A percentile compares a stretch with the other conserved stretches of the same genome.
These are phyloP conservation scores for Cerastis leucographa DNA, from an alignment of 2,888 invertebrate species.

Conservation along the genomic window DNA sequence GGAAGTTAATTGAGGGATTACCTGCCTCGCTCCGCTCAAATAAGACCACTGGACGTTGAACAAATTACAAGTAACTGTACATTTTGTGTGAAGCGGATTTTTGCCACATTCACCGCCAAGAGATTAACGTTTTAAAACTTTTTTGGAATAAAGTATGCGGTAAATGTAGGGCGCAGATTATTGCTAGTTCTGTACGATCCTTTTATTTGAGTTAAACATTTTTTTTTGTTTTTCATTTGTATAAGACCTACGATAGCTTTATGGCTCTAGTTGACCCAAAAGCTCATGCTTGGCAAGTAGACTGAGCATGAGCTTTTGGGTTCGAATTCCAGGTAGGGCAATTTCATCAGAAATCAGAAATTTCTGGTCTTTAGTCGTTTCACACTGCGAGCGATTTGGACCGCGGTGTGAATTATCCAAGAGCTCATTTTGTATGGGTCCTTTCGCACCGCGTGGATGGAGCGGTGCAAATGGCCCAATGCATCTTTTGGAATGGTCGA, in stretches of 20 bases:
- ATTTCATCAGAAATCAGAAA: not conserved
- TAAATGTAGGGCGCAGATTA: conserved; percentile 12
- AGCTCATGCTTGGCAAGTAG: too few relatives aligned
- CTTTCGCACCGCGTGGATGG: too few relatives aligned
- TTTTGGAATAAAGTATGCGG: conserved; percentile 1
- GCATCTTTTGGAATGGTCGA: too few relatives aligned
- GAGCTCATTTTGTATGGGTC: too few relatives aligned
- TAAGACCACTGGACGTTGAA: conserved; percentile 55
- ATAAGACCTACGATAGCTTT: not conserved
- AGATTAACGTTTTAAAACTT: conserved; percentile 33
- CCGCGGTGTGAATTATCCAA: too few relatives aligned
- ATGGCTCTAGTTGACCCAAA: not conserved
- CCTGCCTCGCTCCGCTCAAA: conserved; percentile 57
- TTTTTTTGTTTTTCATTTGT: not conserved
- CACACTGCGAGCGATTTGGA: too few relatives aligned
- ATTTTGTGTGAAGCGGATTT: conserved; percentile 47
- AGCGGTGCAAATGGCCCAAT: too few relatives aligned
- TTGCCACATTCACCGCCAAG: conserved; percentile 37
- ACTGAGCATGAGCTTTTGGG: not conserved
- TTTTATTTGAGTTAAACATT: conserved; percentile 8
- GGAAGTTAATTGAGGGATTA: conserved; percentile 70
- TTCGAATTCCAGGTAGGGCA: not conserved
- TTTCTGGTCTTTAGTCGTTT: not conserved
- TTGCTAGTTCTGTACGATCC: conserved; percentile 25
- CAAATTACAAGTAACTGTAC: conserved; percentile 56